Conservation (phyloP, 2,797 vertebrate species). For the Cheracebus regulus region DNA sequence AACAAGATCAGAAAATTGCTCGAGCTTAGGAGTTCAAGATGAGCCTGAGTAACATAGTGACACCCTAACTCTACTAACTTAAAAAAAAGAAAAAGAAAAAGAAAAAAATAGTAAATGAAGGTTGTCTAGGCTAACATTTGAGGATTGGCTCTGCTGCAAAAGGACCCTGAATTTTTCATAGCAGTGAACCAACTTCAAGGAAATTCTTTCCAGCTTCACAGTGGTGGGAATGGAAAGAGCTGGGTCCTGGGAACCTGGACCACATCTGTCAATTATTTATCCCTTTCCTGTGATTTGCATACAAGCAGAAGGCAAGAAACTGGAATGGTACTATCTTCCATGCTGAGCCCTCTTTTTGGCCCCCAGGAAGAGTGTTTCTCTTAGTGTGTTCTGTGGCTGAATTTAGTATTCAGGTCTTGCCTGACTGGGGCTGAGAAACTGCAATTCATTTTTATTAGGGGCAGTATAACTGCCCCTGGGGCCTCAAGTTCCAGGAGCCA, state of each 20-base stretch:
- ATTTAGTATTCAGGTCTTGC: neutral
- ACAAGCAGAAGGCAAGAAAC: neutral
- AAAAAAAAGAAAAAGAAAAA: neutral
- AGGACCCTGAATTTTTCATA: neutral
- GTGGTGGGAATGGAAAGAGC: neutral
- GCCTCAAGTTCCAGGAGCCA: neutral
- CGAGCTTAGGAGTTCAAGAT: neutral
- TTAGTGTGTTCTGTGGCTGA: neutral
- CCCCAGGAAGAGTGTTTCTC: neutral
- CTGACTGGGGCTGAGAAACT: neutral
- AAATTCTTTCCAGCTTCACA: neutral
- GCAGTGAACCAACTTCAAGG: neutral
- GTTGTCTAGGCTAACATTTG: neutral
- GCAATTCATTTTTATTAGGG: neutral
- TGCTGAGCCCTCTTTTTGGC: neutral
- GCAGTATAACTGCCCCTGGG: neutral
- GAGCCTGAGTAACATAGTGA: neutral
- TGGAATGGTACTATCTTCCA: neutral
- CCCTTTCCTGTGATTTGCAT: neutral
- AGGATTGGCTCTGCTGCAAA: neutral
- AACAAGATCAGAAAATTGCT: neutral
- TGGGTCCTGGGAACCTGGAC: neutral
- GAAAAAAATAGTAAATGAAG: neutral
- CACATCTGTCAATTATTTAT: neutral
- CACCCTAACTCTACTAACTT: neutral